Evolutionary conservation across 2,888 invertebrate species (phyloP).

Genomic region (Augochlorella aurata): DNA sequence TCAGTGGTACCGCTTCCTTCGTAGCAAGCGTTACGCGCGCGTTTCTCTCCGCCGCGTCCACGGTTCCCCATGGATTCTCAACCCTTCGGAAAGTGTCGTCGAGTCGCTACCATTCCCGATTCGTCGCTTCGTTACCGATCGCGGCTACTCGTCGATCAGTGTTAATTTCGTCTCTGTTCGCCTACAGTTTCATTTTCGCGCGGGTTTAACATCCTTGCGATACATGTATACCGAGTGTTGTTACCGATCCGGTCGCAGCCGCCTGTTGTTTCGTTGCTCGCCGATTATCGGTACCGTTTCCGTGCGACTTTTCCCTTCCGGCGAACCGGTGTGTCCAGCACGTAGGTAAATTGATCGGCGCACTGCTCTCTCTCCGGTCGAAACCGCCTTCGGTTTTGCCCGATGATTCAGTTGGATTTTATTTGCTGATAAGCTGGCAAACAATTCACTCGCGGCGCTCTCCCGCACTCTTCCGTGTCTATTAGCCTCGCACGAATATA

Average conservation of each 20-base stretch:
- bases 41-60: conserved; percentile 39
- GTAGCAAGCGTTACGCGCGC: conserved; percentile 65
- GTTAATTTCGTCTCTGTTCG: background rate
- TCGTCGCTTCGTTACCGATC: background rate
- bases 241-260: background rate
- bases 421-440: background rate
- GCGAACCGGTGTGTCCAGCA: background rate
- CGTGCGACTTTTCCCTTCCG: background rate
- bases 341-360: background rate
- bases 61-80: conserved; percentile 25
- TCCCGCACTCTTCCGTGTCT: background rate
- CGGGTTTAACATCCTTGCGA: background rate
- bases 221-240: background rate
- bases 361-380: background rate
- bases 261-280: background rate
- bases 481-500: conserved; percentile 7
- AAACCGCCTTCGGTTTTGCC: background rate
- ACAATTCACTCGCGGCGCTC: background rate
- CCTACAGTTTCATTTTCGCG: background rate
- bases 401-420: conserved; percentile 8
- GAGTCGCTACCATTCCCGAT: background rate
- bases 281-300: background rate
- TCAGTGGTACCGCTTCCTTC: conserved; percentile 79
- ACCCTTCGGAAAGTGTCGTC: conserved; percentile 19
- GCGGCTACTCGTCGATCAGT: background rate